phyloP scores from a whole-genome alignment of 2,797 vertebrate genomes.

The Gila robusta region DNA sequence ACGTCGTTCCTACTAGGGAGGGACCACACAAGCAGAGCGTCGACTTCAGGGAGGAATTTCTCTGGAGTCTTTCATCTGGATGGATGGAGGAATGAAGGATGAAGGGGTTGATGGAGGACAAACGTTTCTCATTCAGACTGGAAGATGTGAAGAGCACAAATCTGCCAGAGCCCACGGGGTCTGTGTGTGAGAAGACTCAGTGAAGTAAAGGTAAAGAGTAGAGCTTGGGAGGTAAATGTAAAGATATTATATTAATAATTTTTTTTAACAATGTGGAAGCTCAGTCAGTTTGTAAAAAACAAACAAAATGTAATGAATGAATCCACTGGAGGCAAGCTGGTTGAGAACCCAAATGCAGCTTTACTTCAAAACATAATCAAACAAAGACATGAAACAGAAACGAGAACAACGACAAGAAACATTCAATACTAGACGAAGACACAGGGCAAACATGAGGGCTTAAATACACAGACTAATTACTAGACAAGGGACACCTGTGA shows the following conservation, averaged over 20 bases:
- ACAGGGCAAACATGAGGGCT: no score
- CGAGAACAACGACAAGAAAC: no score
- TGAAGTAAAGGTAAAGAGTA: neutral
- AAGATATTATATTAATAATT: neutral
- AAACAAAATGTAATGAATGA: no score
- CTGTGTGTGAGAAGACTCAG: neutral
- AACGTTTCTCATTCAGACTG: constrained; percentile 33
- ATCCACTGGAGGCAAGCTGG: no score
- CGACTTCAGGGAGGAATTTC: constrained; percentile 26
- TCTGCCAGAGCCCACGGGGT: neutral
- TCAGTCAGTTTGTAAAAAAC: no score
- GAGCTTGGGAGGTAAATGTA: neutral
- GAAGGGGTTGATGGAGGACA: constrained; percentile 39
- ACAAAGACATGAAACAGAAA: no score
- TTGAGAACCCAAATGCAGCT: no score
- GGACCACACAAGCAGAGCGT: constrained; percentile 73
- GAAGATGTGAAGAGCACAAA: neutral
- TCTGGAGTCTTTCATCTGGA: constrained; percentile 67
- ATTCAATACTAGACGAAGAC: no score
- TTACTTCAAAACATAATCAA: no score
- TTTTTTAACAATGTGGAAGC: neutral
- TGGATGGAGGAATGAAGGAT: constrained; percentile 1
- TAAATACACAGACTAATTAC: no score
- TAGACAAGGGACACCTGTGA: no score
- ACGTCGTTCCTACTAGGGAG: constrained; percentile 57